Base-by-base conservation (phyloP, 2,797 vertebrate species). In the Anguilla pacifica region DNA sequence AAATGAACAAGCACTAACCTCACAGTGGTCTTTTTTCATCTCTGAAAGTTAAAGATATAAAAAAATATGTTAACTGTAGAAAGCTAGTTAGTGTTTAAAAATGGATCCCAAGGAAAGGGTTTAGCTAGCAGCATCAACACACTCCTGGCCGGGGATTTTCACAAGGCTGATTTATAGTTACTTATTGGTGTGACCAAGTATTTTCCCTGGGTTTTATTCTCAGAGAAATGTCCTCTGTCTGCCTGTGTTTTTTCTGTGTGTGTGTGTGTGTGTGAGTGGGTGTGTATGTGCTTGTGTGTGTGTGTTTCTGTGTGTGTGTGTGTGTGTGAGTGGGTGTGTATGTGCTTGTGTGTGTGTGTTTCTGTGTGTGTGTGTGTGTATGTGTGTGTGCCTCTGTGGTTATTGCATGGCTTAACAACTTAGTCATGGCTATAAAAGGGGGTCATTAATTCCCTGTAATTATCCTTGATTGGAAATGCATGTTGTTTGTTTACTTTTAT, bases 371-470 rank as follows among this genome's bases (percentile, higher is more conserved):
- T 57, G 55, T 13, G 10, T 57, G 13, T 84, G 11, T 84, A 31
- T 84, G 15, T 43, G 74, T 43, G 35, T 19, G 4, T 17, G 72
- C 77, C 25, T 81, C 43, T 81, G 39, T 49, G 57, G 55, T 39
- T 35, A 85, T 11, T 59, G 84, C 49, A 31, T 81, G 43, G 83
- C 28, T 22, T 22, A 61, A 61, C 55, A 39, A 35, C 53, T 85
- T 61, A 64, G 35, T 85, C 84, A 64, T 61, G 53, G 84, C 77
- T 81, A n/a, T 85, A 43, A 85, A 85, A 35, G 13, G 55, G 35
- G 57, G 35, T 85, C 53, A 61, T 85, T 85, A 85, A 85, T 85
- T 59, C 84, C 59, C 35, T 31, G 55, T 85, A 59, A 85, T 59
- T 85, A 61, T 85, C 55, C 55, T 43, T 85, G 15, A 43, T 59